Percentiles rank a stretch among this genome's conserved stretches.
phyloP scores from a whole-genome alignment of 2,888 invertebrate species.

The Drosophila nr. perissopoda region DNA sequence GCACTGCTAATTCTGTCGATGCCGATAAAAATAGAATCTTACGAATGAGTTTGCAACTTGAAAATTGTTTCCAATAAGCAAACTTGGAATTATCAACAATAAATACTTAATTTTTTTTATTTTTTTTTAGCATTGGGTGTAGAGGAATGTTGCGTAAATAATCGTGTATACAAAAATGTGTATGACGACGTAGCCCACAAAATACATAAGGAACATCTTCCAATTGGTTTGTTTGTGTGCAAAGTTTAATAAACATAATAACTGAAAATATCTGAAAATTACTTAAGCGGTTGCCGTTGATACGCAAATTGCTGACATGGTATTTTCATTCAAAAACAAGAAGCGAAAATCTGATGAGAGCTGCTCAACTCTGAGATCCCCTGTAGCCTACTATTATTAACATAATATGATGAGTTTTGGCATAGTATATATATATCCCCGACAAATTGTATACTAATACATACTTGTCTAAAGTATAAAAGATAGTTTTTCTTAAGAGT shows the following conservation, averaged over 20 bases:
- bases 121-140: slow-evolving; percentile 19
- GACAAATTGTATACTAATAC: neutral
- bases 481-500: neutral
- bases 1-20: slow-evolving; percentile 46
- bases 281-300: slow-evolving; percentile 53
- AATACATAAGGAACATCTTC: slow-evolving; percentile 42
- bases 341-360: neutral
- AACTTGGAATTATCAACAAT: slow-evolving; percentile 70
- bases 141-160: slow-evolving; percentile 51
- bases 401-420: neutral
- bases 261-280: slow-evolving; percentile 49
- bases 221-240: slow-evolving; percentile 47
- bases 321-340: slow-evolving; percentile 61
- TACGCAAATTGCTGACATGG: slow-evolving; percentile 51
- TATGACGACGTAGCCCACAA: slow-evolving; percentile 40
- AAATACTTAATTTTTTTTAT: slow-evolving; percentile 32
- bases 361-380: slow-evolving; percentile 1
- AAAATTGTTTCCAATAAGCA: slow-evolving; percentile 61
- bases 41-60: slow-evolving; percentile 55
- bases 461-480: neutral
- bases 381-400: neutral
- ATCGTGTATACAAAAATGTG: slow-evolving; percentile 37
- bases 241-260: slow-evolving; percentile 48
- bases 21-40: slow-evolving; percentile 64
- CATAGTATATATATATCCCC: neutral